A percentile compares a stretch with the other conserved stretches of the same genome.
phyloP scores from a whole-genome alignment of 2,888 invertebrate genomes.

The Diaperis boleti region DNA sequence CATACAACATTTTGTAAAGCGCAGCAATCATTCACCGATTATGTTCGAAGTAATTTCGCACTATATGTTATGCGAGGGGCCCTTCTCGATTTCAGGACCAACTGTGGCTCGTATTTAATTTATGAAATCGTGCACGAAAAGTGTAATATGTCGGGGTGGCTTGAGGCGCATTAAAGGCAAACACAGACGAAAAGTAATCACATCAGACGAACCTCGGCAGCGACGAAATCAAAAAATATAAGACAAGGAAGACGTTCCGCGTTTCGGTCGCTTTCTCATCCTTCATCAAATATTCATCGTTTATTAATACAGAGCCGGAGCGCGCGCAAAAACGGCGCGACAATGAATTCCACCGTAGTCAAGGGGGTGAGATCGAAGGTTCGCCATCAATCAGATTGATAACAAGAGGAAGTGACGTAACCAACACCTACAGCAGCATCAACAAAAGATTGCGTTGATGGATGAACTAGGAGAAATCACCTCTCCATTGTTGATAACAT shows the following conservation, averaged over 20 bases:
- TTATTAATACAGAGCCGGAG: constrained; percentile 28
- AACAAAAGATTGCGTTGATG: constrained; percentile 44
- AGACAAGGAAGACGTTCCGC: constrained; percentile 14
- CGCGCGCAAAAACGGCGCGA: constrained; percentile 31
- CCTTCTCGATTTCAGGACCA: background rate
- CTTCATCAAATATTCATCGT: constrained; percentile 32
- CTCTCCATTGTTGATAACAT: constrained; percentile 43
- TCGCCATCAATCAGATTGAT: constrained; percentile 57
- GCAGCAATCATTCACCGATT: background rate
- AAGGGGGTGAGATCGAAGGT: constrained; percentile 39
- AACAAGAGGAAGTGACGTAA: constrained; percentile 58
- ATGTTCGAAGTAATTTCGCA: background rate
- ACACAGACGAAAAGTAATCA: constrained; percentile 39
- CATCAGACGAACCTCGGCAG: constrained; percentile 15
- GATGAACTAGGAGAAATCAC: constrained; percentile 43
- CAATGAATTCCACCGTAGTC: constrained; percentile 24
- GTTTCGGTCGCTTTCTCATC: constrained; percentile 3
- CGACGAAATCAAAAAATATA: constrained; percentile 21
- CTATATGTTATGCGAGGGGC: background rate
- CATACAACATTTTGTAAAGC: too few species aligned
- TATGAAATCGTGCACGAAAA: background rate
- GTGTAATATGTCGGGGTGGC: constrained; percentile 30
- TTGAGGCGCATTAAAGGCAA: constrained; percentile 37
- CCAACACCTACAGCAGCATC: constrained; percentile 52
- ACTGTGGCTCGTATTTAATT: background rate